These are phyloP conservation scores for Ormyrus rosae DNA, from an alignment of 2,888 invertebrate species.

Conservation along the genomic window DNA sequence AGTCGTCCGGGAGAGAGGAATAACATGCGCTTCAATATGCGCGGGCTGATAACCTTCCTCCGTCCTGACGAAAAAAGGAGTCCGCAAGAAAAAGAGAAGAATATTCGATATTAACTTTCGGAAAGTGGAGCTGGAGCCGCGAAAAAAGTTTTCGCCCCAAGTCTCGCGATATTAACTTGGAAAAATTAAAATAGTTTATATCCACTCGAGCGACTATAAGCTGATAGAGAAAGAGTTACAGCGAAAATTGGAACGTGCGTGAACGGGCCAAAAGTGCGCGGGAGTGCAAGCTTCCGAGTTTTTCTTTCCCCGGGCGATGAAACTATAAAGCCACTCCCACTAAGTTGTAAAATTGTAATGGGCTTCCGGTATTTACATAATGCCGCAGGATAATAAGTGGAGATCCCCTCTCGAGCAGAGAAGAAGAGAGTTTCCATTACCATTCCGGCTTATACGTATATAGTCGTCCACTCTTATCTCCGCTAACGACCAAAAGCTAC, in stretches of 20 bases:
- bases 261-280: constrained; percentile 1
- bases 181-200: constrained; percentile 54
- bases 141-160: constrained; percentile 33
- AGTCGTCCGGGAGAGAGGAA: constrained; percentile 19
- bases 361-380: constrained; percentile 74
- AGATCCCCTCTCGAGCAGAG: constrained; percentile 60
- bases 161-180: constrained; percentile 46
- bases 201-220: constrained; percentile 45
- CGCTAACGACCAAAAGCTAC: constrained; percentile 64
- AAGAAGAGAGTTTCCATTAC: constrained; percentile 66
- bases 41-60: constrained; percentile 30
- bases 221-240: background rate
- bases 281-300: background rate
- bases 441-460: constrained; percentile 57
- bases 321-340: constrained; percentile 71
- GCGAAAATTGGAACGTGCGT: background rate
- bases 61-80: constrained; percentile 5
- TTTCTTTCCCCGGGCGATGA: constrained; percentile 63
- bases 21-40: background rate
- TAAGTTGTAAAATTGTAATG: constrained; percentile 74
- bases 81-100: constrained; percentile 30
- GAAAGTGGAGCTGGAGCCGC: constrained; percentile 28
- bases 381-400: constrained; percentile 71
- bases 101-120: constrained; percentile 54
- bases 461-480: constrained; percentile 66